Base-by-base conservation (phyloP, 1,140 invertebrate species). In the Caenorhabditis inopinata region DNA sequence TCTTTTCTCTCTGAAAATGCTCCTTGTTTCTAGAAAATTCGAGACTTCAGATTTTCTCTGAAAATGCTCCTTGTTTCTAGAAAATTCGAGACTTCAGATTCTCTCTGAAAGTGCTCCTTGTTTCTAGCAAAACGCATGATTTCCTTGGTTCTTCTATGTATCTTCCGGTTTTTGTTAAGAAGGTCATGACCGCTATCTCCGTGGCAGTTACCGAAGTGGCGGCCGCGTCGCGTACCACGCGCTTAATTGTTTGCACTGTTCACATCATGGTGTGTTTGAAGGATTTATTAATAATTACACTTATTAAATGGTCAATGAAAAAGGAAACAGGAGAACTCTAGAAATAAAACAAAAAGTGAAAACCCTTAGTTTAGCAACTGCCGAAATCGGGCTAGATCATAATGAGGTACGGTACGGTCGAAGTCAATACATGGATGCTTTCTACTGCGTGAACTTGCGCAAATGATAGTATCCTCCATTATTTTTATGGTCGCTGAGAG, bases 301-400 rank as follows among this genome's bases (percentile, higher is more conserved):
- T 68, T 68, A 68, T 68, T 68, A 68, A 18, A 16, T 38, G 18
- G 32, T 38, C 32, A 68, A 38, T 38, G n/a, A 29, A 29, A 68
- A 68, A 29, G 21, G 27, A 38, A 29, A 38, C 14, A 14, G 5
- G 5, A 7, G 38, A 42, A 42, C 21, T 68, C 32, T 68, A 18
- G 58, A 38, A 68, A 51, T 11, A 14, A 51, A 51, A 32, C 3
- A 58, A 38, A 68, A 27, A 38, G 58, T 3, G 25, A 32, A 68
- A 68, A 68, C 58, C 58, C 58, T 68, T 68, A 42, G 38, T 42
- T 42, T 42, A 68, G 58, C 58, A 68, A 68, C 27, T 68, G 58
- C 58, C 58, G 58, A 68, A 68, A 68, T 68, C 58, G 58, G 58
- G 58, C 23, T 68, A 68, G 58, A 68, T 68, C 58, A 68, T 68